Evolutionary conservation across 2,888 invertebrate species (phyloP).

Genomic region (Halocaridina rubra): DNA sequence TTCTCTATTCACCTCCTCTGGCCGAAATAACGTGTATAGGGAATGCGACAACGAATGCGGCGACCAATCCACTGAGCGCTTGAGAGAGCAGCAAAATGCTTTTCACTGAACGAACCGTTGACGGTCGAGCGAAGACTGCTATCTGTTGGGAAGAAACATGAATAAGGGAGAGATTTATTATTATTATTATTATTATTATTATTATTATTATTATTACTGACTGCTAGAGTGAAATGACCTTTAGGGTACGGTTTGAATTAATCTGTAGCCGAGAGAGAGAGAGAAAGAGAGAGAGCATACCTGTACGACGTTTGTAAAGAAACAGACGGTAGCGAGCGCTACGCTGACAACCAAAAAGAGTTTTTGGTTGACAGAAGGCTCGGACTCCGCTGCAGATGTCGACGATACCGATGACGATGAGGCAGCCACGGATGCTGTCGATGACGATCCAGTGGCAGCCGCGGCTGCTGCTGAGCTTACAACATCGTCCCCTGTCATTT

Average conservation of each 20-base stretch:
- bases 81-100: conserved; percentile 48
- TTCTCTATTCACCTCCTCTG: conserved; percentile 55
- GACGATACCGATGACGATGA: not conserved
- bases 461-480: not conserved
- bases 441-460: not conserved
- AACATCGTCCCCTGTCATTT: not conserved
- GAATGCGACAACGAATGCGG: conserved; percentile 57
- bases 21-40: conserved; percentile 61
- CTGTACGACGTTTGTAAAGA: conserved; percentile 64
- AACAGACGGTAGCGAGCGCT: conserved; percentile 65
- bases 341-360: conserved; percentile 64
- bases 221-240: too few relatives aligned
- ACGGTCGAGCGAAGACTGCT: conserved; percentile 47
- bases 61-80: conserved; percentile 53
- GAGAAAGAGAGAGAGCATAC: too few relatives aligned
- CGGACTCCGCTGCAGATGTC: not conserved
- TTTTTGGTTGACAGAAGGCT: conserved; percentile 64
- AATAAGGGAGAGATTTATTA: too few relatives aligned
- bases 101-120: conserved; percentile 43
- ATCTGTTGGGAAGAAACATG: conserved; percentile 7
- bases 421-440: not conserved
- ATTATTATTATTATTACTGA: too few relatives aligned
- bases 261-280: too few relatives aligned
- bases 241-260: too few relatives aligned
- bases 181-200: too few relatives aligned